phyloP scores from a whole-genome alignment of 2,888 invertebrate genomes.

The Atherix ibis region DNA sequence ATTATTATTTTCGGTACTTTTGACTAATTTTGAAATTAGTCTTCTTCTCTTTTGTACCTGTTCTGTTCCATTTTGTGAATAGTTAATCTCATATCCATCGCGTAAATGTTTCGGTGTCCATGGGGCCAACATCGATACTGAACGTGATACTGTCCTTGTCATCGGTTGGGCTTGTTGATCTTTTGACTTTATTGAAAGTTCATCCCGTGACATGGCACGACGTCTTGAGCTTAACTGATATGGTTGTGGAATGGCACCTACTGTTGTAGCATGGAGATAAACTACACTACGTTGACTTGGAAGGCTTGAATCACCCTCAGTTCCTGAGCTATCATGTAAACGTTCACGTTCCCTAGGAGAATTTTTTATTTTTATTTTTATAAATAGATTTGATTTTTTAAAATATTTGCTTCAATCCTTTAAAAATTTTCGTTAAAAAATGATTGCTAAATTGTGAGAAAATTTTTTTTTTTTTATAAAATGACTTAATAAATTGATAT shows the following conservation, averaged over 20 bases:
- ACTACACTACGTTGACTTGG: slow-evolving; percentile 72
- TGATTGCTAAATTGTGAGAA: too few relatives aligned
- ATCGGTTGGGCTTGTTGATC: slow-evolving; percentile 30
- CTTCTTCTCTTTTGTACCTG: slow-evolving; percentile 21
- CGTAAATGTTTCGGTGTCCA: slow-evolving; percentile 63
- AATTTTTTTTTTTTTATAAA: too few relatives aligned
- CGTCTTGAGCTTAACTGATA: slow-evolving; percentile 40
- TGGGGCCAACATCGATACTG: slow-evolving; percentile 69
- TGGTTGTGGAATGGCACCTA: slow-evolving; percentile 72
- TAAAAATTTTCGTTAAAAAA: too few relatives aligned
- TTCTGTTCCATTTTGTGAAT: slow-evolving; percentile 42
- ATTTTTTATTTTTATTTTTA: too few relatives aligned
- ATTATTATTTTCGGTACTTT: background rate
- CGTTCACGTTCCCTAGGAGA: slow-evolving; percentile 25
- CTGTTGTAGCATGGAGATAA: slow-evolving; percentile 73
- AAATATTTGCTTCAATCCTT: too few relatives aligned
- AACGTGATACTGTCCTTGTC: slow-evolving; percentile 56
- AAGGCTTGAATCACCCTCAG: slow-evolving; percentile 61
- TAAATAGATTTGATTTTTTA: too few relatives aligned
- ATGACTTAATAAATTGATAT: too few relatives aligned
- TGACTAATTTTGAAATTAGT: background rate
- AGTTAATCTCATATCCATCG: slow-evolving; percentile 63
- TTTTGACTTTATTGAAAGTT: slow-evolving; percentile 41
- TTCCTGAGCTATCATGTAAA: slow-evolving; percentile 38
- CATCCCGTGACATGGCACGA: slow-evolving; percentile 56